A percentile compares a stretch with the other conserved stretches of the same genome.
phyloP scores from a whole-genome alignment of 1,140 invertebrate genomes.

The Heliothis subflexa region DNA sequence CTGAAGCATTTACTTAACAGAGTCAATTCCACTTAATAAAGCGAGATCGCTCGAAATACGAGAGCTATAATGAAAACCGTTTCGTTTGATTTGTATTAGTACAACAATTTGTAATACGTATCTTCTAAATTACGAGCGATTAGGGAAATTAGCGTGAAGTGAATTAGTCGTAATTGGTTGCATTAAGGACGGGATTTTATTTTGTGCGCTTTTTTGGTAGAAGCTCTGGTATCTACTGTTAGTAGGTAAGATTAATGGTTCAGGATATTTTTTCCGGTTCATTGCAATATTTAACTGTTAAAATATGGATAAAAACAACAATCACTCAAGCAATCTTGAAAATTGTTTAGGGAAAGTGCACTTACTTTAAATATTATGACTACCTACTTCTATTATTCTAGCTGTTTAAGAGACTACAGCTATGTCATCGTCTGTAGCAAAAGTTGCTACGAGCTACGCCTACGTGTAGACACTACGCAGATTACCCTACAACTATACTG shows the following conservation, averaged over 20 bases:
- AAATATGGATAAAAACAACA: background rate
- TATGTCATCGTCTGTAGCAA: too few relatives aligned
- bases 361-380: too few relatives aligned
- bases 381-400: too few relatives aligned
- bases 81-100: conserved; percentile 39
- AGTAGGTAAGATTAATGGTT: too few relatives aligned
- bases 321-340: background rate
- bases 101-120: conserved; percentile 17
- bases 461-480: background rate
- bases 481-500: background rate
- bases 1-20: conserved; percentile 37
- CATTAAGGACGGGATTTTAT: conserved; percentile 1
- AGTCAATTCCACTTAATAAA: conserved; percentile 44
- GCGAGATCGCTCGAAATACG: background rate
- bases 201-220: background rate
- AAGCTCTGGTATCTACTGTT: background rate
- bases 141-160: conserved; percentile 33
- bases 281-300: too few relatives aligned
- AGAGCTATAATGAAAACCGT: conserved; percentile 15
- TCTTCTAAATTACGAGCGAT: conserved; percentile 12
- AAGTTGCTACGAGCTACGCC: too few relatives aligned
- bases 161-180: conserved; percentile 12
- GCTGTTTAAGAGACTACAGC: too few relatives aligned
- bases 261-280: too few relatives aligned
- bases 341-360: too few relatives aligned